Evolutionary conservation across 1,140 invertebrate species (phyloP).

Genomic region (Aethina tumida): DNA sequence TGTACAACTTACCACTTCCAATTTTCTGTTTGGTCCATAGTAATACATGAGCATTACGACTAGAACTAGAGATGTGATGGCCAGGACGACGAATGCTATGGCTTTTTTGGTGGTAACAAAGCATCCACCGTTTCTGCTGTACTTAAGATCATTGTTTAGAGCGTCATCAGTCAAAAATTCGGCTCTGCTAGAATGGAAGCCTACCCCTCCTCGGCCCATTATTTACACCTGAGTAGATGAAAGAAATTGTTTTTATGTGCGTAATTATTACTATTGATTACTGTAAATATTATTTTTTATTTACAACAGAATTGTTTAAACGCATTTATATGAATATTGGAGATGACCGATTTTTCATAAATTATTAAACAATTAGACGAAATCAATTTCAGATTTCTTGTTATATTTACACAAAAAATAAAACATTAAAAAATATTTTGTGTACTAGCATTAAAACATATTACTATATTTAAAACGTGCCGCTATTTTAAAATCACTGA

Average conservation of each 20-base stretch:
- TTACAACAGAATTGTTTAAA: neutral
- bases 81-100: constrained; percentile 24
- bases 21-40: constrained; percentile 26
- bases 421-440: neutral
- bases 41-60: constrained; percentile 29
- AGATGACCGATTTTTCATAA: too few species aligned
- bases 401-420: neutral
- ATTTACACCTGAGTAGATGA: constrained; percentile 1
- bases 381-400: too few species aligned
- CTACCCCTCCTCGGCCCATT: constrained; percentile 15
- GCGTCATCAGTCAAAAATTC: constrained; percentile 27
- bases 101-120: constrained; percentile 32
- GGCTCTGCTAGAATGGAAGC: constrained; percentile 18
- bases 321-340: too few species aligned
- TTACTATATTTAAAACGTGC: neutral
- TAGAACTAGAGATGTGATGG: constrained; percentile 19
- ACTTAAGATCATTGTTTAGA: constrained; percentile 20
- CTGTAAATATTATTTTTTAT: constrained; percentile 2
- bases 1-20: constrained; percentile 25
- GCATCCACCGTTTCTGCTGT: constrained; percentile 26
- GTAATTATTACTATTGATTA: neutral
- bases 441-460: neutral
- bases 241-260: neutral
- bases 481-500: neutral
- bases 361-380: too few species aligned